These are phyloP conservation scores for Akabosia matsudoensis DNA, from an alignment of 1,140 invertebrate genomes.

Conservation along the genomic window DNA sequence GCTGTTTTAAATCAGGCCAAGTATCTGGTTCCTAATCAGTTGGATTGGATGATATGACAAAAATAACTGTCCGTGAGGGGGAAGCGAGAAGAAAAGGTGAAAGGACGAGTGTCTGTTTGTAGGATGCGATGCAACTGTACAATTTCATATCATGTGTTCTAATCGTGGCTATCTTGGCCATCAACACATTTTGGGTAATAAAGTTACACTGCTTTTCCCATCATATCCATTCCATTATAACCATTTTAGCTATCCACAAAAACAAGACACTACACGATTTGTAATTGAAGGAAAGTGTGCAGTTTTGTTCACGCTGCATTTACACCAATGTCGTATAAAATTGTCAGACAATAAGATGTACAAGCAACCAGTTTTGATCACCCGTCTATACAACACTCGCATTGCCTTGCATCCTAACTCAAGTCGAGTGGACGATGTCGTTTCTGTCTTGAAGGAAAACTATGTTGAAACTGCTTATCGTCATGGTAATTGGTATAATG, in stretches of 20 bases:
- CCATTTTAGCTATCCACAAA: neutral
- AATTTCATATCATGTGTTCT: no score
- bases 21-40: conserved; percentile 4
- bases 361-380: no score
- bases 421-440: neutral
- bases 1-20: conserved; percentile 19
- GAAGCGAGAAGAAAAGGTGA: no score
- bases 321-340: neutral
- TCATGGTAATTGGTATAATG: conserved; percentile 24
- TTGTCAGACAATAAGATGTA: no score
- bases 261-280: neutral
- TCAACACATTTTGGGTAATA: no score
- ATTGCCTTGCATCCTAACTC: no score
- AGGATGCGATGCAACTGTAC: no score
- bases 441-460: neutral
- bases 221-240: neutral
- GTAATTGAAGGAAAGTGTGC: neutral
- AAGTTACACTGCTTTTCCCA: neutral
- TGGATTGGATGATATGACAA: neutral
- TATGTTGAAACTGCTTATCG: conserved; percentile 20
- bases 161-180: no score
- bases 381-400: no score
- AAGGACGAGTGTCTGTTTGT: no score
- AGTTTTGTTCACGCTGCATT: conserved; percentile 1
- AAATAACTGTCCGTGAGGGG: no score